Percentiles rank a stretch among this genome's conserved stretches.
phyloP scores from a whole-genome alignment of 2,797 vertebrate species.

The Atherinosoma microstoma region DNA sequence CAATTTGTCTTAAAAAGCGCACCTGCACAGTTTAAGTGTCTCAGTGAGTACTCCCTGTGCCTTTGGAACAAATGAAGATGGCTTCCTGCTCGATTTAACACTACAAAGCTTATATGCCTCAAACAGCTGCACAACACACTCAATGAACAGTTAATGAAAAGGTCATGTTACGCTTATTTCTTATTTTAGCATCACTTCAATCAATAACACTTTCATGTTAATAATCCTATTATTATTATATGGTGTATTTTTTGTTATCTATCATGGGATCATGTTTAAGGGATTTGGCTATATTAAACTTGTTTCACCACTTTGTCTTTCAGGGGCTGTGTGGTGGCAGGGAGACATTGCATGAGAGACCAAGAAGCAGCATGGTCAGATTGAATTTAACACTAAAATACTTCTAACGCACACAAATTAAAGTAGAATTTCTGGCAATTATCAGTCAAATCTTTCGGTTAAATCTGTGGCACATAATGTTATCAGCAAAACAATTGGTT shows the following conservation, averaged over 20 bases:
- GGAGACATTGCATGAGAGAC: constrained; percentile 25
- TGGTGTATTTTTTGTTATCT: neutral
- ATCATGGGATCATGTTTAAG: neutral
- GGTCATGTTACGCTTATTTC: neutral
- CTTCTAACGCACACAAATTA: constrained; percentile 78
- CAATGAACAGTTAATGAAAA: neutral
- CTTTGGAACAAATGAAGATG: neutral
- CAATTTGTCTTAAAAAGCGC: neutral
- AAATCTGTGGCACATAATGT: constrained; percentile 70
- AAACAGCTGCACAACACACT: neutral
- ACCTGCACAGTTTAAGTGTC: neutral
- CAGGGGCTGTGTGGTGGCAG: constrained; percentile 32
- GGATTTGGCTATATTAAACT: neutral
- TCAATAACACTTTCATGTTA: neutral
- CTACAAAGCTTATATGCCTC: neutral
- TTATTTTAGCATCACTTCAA: neutral
- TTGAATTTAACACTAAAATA: constrained; percentile 64
- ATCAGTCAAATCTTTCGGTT: constrained; percentile 59
- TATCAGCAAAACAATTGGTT: constrained; percentile 72
- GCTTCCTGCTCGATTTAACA: neutral
- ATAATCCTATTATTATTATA: neutral
- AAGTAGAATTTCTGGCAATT: constrained; percentile 78
- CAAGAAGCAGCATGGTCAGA: constrained; percentile 42
- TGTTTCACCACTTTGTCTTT: constrained; percentile 39
- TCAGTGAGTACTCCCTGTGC: neutral